Conservation (phyloP, 2,888 invertebrate genomes). For the Clanis bilineata region DNA sequence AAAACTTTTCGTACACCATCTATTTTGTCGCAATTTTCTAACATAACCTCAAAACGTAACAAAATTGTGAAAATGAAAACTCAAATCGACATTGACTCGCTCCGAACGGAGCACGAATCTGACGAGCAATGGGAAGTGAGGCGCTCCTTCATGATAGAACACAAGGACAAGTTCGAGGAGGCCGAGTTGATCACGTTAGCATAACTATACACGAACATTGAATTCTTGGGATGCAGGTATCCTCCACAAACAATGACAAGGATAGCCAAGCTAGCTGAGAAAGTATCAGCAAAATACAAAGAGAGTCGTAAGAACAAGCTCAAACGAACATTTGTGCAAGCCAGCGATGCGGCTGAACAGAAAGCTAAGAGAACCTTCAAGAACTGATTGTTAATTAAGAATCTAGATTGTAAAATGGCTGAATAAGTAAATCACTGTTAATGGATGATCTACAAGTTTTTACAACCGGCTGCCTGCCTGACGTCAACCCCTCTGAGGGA, state of each 20-base stretch:
- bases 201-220: slow-evolving; percentile 94
- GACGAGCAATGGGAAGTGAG: slow-evolving; percentile 95
- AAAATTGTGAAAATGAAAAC: slow-evolving; percentile 49
- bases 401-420: too few species aligned
- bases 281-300: slow-evolving; percentile 88
- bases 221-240: slow-evolving; percentile 91
- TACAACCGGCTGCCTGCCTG: too few species aligned
- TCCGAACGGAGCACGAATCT: slow-evolving; percentile 91
- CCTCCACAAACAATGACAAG: slow-evolving; percentile 91
- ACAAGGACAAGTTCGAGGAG: slow-evolving; percentile 89
- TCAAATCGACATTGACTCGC: slow-evolving; percentile 84
- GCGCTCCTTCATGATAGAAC: slow-evolving; percentile 88
- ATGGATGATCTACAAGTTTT: too few species aligned
- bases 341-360: slow-evolving; percentile 89
- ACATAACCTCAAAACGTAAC: not conserved
- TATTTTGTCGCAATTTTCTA: too few species aligned
- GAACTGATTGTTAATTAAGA: not conserved
- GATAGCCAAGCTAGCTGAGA: slow-evolving; percentile 87
- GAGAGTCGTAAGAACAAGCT: slow-evolving; percentile 84
- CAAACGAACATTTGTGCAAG: slow-evolving; percentile 88
- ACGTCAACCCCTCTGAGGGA: too few species aligned
- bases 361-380: slow-evolving; percentile 83
- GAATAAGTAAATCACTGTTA: not conserved
- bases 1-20: too few species aligned
- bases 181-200: slow-evolving; percentile 93